Conservation (phyloP, 2,797 vertebrate species). For the Tenualosa ilisha region DNA sequence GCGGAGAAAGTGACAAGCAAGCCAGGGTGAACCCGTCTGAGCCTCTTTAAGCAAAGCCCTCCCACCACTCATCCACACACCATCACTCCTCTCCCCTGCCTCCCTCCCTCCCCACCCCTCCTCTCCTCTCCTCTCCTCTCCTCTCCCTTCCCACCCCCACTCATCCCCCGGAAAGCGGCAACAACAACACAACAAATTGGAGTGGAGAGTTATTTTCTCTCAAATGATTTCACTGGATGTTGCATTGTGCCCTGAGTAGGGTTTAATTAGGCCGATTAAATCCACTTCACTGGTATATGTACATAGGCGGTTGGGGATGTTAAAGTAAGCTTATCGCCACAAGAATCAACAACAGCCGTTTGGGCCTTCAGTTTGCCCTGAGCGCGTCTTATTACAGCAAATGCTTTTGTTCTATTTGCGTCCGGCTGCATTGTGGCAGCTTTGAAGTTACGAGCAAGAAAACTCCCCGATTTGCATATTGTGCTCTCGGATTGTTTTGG, state of each 20-base stretch:
- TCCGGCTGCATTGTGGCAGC: constrained; percentile 72
- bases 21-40: neutral
- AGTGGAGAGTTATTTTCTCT: constrained; percentile 79
- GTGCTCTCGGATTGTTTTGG: constrained; percentile 54
- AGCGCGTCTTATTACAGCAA: constrained; percentile 78
- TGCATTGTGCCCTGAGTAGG: constrained; percentile 80
- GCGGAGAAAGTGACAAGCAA: constrained; percentile 74
- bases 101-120: constrained; percentile 60
- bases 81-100: neutral
- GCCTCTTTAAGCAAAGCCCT: neutral
- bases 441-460: constrained; percentile 74
- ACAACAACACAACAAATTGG: constrained; percentile 72
- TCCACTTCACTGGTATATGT: constrained; percentile 80
- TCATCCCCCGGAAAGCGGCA: constrained; percentile 53
- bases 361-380: constrained; percentile 72
- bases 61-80: neutral
- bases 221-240: constrained; percentile 80
- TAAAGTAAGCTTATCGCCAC: constrained; percentile 83
- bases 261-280: constrained; percentile 87
- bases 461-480: constrained; percentile 73
- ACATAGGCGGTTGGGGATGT: constrained; percentile 76
- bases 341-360: constrained; percentile 82
- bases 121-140: constrained; percentile 61
- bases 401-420: constrained; percentile 82
- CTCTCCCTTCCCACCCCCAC: constrained; percentile 52